These are phyloP conservation scores for Lacerta bilineata DNA, from an alignment of 2,797 vertebrate species.

Conservation along the genomic window DNA sequence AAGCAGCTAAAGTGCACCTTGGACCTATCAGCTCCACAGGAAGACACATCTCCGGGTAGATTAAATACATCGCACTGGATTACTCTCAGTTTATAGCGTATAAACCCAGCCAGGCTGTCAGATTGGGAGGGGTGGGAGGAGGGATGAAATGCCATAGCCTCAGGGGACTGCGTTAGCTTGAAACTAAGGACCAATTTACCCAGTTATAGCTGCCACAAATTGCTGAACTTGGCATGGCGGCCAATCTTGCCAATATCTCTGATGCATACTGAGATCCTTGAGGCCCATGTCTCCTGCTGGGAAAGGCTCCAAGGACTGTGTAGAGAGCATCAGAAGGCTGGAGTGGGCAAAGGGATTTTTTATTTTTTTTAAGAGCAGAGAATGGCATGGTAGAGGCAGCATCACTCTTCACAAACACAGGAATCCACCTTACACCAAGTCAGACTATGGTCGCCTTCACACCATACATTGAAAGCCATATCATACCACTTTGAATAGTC, in stretches of 20 bases:
- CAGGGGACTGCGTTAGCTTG: rapidly evolving
- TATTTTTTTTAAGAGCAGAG: not conserved
- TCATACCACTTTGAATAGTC: too few relatives aligned
- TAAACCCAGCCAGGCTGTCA: not conserved
- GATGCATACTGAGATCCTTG: not conserved
- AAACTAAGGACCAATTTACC: not conserved
- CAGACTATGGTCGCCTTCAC: too few relatives aligned
- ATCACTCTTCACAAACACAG: too few relatives aligned
- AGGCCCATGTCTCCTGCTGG: not conserved
- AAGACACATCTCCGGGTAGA: constrained; percentile 34
- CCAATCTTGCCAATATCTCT: not conserved
- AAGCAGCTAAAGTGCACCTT: constrained; percentile 43
- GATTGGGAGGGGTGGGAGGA: too few relatives aligned
- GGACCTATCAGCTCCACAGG: constrained; percentile 9
- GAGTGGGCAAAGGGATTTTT: not conserved
- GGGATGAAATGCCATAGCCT: not conserved
- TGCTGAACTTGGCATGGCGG: not conserved
- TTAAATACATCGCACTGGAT: constrained; percentile 46
- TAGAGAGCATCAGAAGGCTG: not conserved
- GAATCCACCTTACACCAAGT: too few relatives aligned
- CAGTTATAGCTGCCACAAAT: not conserved
- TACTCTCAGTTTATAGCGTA: not conserved
- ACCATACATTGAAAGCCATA: too few relatives aligned
- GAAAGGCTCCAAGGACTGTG: not conserved
- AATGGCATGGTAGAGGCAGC: not conserved